Base-by-base conservation (phyloP, 2,888 invertebrate genomes). In the Ypsolopha sequella region DNA sequence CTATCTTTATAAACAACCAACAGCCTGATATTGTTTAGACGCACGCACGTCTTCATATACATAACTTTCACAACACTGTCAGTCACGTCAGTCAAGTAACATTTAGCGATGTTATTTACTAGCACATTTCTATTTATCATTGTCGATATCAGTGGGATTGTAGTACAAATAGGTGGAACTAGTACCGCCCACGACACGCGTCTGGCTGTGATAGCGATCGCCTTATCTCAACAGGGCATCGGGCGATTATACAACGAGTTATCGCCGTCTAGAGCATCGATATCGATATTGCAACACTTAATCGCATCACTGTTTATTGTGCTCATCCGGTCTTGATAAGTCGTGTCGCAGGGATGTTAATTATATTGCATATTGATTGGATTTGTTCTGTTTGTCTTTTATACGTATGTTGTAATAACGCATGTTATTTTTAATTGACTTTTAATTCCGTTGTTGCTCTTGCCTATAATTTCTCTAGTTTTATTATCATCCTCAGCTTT, bases 221-320 rank as follows among this genome's bases (percentile, higher is more conserved):
- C 52, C 41, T 47, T 48, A 46, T 53, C 52, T 66, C 60, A 56
- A 55, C 64, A 58, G 66, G 61, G 60, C 73, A 74, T 75, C 74
- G 64, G 54, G 59, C 67, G 70, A 73, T 73, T 76, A 70, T 68
- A 65, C 67, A 70, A 72, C 66, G 7, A 14, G 54, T 56, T 60
- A 63, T 66, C 68, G 58, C 59, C 57, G 56, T 61, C 56, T 59
- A 59, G 11, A 33, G 24, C 48, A n/a, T 39, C 11, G 9, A 54
- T 65, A 66, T 68, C 61, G 63, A 62, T 66, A 73, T 56, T 63
- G 65, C 65, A 68, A 70, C 55, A 61, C 60, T 65, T 65, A 43
- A 10, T 48, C 13, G 11, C 44, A 36, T 50, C 13, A 34, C 45
- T 47, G 38, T 46, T 51, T 46, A 33, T 36, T 11, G 50, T 36